phyloP scores from a whole-genome alignment of 2,113 vertebrate genomes.

The Orientallactaga bullata region DNA sequence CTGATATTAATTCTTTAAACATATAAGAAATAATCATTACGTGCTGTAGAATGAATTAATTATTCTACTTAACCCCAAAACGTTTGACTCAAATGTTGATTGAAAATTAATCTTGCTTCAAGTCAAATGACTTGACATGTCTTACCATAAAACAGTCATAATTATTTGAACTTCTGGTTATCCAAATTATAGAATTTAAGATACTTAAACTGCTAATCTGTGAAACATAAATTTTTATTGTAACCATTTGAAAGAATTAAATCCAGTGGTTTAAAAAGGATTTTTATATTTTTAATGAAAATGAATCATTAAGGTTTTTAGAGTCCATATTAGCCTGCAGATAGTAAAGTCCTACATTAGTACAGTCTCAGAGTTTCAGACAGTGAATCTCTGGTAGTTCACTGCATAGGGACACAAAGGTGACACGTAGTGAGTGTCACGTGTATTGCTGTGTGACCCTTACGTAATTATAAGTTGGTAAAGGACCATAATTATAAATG shows the following conservation, averaged over 20 bases:
- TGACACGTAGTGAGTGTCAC: too few relatives aligned
- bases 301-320: not conserved
- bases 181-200: not conserved
- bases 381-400: not conserved
- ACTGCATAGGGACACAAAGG: not conserved
- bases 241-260: not conserved
- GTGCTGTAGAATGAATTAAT: not conserved
- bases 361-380: not conserved
- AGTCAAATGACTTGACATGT: not conserved
- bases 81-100: conserved; percentile 29
- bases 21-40: not conserved
- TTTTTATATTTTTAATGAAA: conserved; percentile 18
- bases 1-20: not conserved
- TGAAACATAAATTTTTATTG: conserved; percentile 28
- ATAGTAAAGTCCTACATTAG: not conserved
- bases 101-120: not conserved
- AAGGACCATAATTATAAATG: not conserved
- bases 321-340: not conserved
- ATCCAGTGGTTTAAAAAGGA: not conserved
- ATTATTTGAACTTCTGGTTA: conserved; percentile 32
- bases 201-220: not conserved
- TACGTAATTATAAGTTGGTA: not conserved
- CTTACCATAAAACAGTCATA: not conserved
- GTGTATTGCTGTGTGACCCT: not conserved
- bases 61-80: conserved; percentile 26